Conservation (phyloP, 2,113 vertebrate genomes). For the Cairina moschata region DNA sequence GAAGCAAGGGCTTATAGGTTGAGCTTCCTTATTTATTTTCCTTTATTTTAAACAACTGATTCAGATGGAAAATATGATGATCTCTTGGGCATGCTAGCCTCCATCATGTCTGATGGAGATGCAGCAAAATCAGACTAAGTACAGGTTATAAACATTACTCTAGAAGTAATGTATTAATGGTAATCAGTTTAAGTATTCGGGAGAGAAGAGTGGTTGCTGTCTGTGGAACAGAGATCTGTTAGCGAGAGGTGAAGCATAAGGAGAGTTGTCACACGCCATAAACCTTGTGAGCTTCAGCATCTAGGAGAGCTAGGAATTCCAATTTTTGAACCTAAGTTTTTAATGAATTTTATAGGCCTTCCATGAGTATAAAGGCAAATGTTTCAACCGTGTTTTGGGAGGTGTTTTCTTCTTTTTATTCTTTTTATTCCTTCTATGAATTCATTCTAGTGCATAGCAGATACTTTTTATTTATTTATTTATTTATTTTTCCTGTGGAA, state of each 20-base stretch:
- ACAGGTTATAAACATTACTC: background rate
- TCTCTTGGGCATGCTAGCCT: background rate
- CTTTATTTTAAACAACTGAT: background rate
- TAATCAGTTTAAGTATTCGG: background rate
- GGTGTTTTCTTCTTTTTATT: background rate
- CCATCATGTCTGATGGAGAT: background rate
- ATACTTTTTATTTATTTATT: background rate
- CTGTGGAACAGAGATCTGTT: background rate
- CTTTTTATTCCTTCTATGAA: background rate
- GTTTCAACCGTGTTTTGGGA: background rate
- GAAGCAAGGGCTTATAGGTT: background rate
- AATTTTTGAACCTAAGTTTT: background rate
- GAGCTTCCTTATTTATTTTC: background rate
- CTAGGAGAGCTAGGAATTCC: background rate
- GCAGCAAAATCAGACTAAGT: background rate
- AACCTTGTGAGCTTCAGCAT: background rate
- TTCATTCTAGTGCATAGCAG: background rate
- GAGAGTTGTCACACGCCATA: background rate
- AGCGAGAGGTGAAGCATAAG: background rate
- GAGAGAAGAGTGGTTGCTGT: background rate
- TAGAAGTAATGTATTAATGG: background rate
- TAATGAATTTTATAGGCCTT: background rate
- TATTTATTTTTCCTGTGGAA: background rate
- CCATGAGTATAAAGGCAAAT: background rate
- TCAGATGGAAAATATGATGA: background rate